Evolutionary conservation across 2,888 invertebrate genomes (phyloP), one percentile per base, ranked within the genome.

Genomic region (Drosophila recens): DNA sequence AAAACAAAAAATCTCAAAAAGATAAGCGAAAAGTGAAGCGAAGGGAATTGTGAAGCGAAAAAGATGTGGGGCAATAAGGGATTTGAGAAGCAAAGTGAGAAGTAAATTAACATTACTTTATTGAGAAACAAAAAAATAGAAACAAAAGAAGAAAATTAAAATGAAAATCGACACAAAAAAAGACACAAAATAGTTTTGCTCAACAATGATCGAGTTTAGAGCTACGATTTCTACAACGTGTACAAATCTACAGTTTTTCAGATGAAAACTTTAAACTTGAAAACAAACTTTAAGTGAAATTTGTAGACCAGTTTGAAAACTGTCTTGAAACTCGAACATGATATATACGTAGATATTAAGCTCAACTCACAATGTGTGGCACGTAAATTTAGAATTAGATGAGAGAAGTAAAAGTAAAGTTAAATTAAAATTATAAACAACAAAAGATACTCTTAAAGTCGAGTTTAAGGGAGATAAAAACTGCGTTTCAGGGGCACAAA

Each of bases 401-500:
- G 42, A 42, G 15, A 17, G 17, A 17, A 17, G 17, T 17, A 42
- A 17, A 33, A 38, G 42, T 6, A 27, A 64, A 53, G 10, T 43
- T 48, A 30, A 20, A 46, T 38, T 23, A 27, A 45, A 34, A 45
- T 54, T 1, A 51, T 9, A 58, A 49, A 40, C 6, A 46, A 38
- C 17, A 53, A 45, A 46, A 58, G 48, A 46, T 40, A 61, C 9
- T 56, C 48, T 30, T 20, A 40, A 61, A 58, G 27, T 36, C 59
- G 56, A 72, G 17, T 43, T 63, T 43, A 59, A 69, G 56, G 59
- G 36, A 70, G 27, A 52, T 27, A 20, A 51, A 53, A 75, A 75
- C 51, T 62, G 76, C 63, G 76, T 76, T 76, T 76, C 76, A 76
- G 57, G 70, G 76, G 76, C 76, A 76, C 76, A 64, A 58, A 64